A percentile compares a stretch with the other conserved stretches of the same genome.
Evolutionary conservation across 2,113 vertebrate species (phyloP).

Genomic region (Tupaia chinensis): DNA sequence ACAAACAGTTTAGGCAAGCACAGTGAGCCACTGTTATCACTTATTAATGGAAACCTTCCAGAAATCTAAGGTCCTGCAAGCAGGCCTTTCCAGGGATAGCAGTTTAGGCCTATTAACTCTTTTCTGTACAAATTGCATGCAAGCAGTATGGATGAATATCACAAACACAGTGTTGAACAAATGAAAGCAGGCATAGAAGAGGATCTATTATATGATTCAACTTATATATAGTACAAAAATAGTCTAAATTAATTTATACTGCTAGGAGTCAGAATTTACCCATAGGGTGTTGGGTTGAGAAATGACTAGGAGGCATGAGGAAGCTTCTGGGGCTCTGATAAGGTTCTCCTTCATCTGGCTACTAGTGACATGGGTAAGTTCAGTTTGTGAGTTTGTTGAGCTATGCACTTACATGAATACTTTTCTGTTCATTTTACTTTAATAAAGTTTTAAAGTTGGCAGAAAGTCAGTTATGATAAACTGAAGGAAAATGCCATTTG

Average conservation of each 20-base stretch:
- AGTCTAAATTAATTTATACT: not conserved
- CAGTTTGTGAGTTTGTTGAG: slow-evolving; percentile 35
- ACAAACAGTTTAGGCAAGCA: not conserved
- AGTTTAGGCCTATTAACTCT: not conserved
- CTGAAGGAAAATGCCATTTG: not conserved
- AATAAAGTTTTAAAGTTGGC: not conserved
- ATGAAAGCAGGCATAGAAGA: not conserved
- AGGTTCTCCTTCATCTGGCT: not conserved
- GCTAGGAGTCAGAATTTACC: not conserved
- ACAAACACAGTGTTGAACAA: not conserved
- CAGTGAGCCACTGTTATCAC: not conserved
- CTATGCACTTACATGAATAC: not conserved
- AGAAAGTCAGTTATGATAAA: not conserved
- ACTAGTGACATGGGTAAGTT: not conserved
- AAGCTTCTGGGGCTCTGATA: not conserved
- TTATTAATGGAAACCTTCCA: not conserved
- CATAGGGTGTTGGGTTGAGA: not conserved
- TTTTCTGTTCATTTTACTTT: not conserved
- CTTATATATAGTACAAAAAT: not conserved
- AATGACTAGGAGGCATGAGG: not conserved
- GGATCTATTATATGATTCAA: not conserved
- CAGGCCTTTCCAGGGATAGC: not conserved
- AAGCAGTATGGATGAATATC: not conserved
- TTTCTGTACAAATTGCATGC: not conserved
- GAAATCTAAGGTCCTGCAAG: slow-evolving; percentile 8